A percentile compares a stretch with the other conserved stretches of the same genome.
phyloP scores from a whole-genome alignment of 2,888 invertebrate species.

The Dendrolimus houi region DNA sequence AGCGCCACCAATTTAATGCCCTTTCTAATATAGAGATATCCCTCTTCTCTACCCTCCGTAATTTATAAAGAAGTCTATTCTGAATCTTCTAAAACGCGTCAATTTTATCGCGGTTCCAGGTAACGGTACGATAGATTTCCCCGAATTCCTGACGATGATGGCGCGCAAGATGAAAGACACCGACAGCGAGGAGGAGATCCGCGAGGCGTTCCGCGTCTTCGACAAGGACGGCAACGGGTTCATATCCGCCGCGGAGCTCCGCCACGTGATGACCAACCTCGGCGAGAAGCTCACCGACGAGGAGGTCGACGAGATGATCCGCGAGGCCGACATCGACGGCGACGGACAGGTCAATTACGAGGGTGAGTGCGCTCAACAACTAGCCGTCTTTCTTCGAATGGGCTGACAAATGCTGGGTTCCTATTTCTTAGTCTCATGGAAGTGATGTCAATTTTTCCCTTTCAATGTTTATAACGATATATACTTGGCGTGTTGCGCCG shows the following conservation, averaged over 20 bases:
- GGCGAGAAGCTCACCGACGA: constrained; percentile 99
- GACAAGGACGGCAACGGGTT: constrained; percentile 99
- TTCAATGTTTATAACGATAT: too few species aligned
- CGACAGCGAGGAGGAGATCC: constrained; percentile 99
- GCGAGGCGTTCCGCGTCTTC: constrained; percentile 99
- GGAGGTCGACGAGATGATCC: constrained; percentile 99
- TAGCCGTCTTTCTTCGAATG: too few species aligned
- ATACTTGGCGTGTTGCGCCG: too few species aligned
- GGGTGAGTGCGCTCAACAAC: constrained; percentile 71
- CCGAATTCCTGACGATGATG: constrained; percentile 99
- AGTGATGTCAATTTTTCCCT: too few species aligned
- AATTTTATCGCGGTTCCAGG: constrained; percentile 74
- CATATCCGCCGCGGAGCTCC: constrained; percentile 97
- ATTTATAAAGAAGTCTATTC: too few species aligned
- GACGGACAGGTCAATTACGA: constrained; percentile 99
- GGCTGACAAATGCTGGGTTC: too few species aligned
- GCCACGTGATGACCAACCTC: constrained; percentile 99
- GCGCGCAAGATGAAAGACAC: constrained; percentile 99
- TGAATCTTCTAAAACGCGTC: too few species aligned
- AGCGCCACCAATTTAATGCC: too few species aligned
- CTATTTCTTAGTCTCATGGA: too few species aligned
- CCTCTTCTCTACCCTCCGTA: too few species aligned
- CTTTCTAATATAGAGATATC: too few species aligned
- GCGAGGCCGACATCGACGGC: constrained; percentile 99
- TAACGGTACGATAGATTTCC: constrained; percentile 99